A percentile compares a stretch with the other conserved stretches of the same genome.
Conservation (phyloP, 1,140 invertebrate genomes). For the Steinernema khuongi region DNA sequence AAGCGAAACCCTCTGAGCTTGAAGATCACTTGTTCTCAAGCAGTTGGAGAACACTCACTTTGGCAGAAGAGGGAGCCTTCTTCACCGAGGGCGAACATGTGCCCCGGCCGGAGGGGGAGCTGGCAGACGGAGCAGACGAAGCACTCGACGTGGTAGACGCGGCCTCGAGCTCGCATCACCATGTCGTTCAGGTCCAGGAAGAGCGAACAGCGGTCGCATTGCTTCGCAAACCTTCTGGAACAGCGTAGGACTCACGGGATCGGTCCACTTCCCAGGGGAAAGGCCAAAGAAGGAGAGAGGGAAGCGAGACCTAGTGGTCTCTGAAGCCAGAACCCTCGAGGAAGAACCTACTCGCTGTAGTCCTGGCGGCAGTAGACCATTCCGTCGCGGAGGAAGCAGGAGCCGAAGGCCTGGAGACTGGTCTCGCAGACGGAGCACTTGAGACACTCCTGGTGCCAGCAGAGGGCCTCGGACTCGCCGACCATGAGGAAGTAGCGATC, state of each 20-base stretch:
- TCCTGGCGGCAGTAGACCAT: not conserved
- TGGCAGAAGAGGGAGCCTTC: constrained; percentile 22
- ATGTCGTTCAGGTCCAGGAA: constrained; percentile 58
- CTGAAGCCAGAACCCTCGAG: not conserved
- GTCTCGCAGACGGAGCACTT: not conserved
- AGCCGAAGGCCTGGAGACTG: not conserved
- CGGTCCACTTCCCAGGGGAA: no score
- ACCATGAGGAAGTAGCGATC: not conserved
- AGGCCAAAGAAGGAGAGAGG: no score
- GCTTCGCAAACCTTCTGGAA: not conserved
- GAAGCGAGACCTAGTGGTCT: not conserved
- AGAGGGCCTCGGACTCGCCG: not conserved
- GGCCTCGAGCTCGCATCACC: constrained; percentile 21
- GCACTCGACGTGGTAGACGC: constrained; percentile 27
- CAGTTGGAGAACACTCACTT: constrained; percentile 12
- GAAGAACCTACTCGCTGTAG: not conserved
- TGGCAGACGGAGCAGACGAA: constrained; percentile 53
- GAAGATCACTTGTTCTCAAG: not conserved
- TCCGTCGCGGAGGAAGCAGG: constrained; percentile 2
- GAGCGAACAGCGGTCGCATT: constrained; percentile 45
- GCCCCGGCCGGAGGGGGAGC: constrained; percentile 48
- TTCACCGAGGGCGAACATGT: constrained; percentile 23
- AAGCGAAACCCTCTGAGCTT: not conserved
- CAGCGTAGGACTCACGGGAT: not conserved
- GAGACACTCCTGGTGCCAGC: not conserved